Evolutionary conservation across 1,140 invertebrate species (phyloP), one percentile per base, ranked within the genome.

Genomic region (Leptinotarsa texana): DNA sequence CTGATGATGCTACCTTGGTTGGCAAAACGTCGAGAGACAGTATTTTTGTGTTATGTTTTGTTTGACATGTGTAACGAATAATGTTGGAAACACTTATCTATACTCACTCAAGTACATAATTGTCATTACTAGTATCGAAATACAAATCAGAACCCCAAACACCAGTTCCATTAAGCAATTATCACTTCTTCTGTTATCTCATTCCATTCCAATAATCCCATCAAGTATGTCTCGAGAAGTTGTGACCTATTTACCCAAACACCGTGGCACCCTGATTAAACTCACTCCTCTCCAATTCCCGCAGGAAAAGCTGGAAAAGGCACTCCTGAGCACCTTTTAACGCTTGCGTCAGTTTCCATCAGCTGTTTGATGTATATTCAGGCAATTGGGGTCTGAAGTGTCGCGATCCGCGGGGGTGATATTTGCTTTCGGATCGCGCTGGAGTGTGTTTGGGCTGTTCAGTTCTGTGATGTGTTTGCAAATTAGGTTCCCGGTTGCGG

Each of bases 391-490:
- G 42, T 15, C 57, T 33, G 42, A 18, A 21, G 47, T 57, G 51
- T 17, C 51, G 51, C 15, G 24, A 68, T 24, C n/a, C 15, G 24
- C 24, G 13, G 66, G 66, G 66, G 24, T 18, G 42, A 68, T 68
- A 68, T 68, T 42, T 18, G 42, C 6, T 33, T 13, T 27, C 33
- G n/a, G 17, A 18, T 68, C 24, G 24, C 17, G 42, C 1, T 42
- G 15, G n/a, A 17, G 24, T 42, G 24, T 47, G 42, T 68, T 42
- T 70, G 21, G 21, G 21, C 13, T 57, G 47, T 70, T 51, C 48
- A 27, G 17, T 51, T 22, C 48, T 70, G 69, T 70, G 69, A 70
- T 70, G 69, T 70, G 47, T 70, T 70, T 70, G 48, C 69, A 61
- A 70, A 57, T 57, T 57, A 24, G 22, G 21, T 57, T n/a, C n/a